Evolutionary conservation across 1,140 invertebrate genomes (phyloP).

Genomic region (Lordiphosa mommai): DNA sequence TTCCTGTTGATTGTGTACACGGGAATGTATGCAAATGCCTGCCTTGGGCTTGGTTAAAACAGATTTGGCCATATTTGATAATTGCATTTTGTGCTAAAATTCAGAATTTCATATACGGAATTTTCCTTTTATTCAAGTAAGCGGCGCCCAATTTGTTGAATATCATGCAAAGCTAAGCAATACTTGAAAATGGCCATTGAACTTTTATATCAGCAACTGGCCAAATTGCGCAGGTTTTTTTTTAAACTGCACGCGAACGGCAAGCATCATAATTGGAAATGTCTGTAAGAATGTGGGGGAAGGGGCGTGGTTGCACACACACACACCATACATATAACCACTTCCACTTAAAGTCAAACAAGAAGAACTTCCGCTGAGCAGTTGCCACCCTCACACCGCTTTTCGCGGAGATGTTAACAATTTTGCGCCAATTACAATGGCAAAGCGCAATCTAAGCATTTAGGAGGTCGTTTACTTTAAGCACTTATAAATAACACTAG

Average conservation of each 20-base stretch:
- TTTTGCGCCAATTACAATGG: conserved; percentile 31
- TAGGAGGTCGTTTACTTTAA: conserved; percentile 17
- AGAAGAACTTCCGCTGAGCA: conserved; percentile 32
- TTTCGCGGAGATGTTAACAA: conserved; percentile 43
- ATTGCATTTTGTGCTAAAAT: conserved; percentile 27
- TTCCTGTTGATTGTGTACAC: not conserved
- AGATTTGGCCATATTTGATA: conserved; percentile 35
- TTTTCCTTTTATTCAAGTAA: not conserved
- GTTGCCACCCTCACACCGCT: not conserved
- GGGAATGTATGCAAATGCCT: conserved; percentile 14
- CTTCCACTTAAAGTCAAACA: no score
- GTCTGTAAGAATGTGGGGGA: conserved; percentile 26
- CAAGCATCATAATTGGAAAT: conserved; percentile 33
- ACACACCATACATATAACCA: not conserved
- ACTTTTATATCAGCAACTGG: conserved; percentile 55
- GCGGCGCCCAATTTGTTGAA: conserved; percentile 28
- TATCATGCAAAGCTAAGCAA: conserved; percentile 36
- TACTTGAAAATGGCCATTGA: conserved; percentile 64
- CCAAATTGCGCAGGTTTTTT: conserved; percentile 33
- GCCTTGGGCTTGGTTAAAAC: conserved; percentile 15
- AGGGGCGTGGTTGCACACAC: conserved; percentile 2
- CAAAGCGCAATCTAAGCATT: conserved; percentile 32
- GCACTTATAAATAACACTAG: conserved; percentile 29
- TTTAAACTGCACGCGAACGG: conserved; percentile 54
- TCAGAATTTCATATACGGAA: no score